Percentiles rank a stretch among this genome's conserved stretches.
These are phyloP conservation scores for Penaeus japonicus DNA, from an alignment of 1,140 invertebrate species.

Conservation along the genomic window DNA sequence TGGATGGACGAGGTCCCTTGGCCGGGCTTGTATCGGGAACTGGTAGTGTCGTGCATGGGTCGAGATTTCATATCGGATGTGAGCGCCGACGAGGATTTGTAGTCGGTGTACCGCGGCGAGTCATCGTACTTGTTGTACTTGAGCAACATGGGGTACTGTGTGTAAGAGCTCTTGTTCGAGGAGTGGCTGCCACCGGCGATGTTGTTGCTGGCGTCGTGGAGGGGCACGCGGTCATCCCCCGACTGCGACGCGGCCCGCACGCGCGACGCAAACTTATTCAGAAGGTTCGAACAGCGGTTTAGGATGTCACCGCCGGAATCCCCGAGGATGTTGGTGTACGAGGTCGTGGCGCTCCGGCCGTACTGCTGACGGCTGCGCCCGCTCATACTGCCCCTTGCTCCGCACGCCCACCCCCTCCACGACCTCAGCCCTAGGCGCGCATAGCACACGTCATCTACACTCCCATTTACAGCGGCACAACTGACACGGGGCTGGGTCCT, in stretches of 20 bases:
- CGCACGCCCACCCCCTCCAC: conserved; percentile 17
- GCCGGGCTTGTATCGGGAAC: background rate
- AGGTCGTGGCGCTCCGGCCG: conserved; percentile 59
- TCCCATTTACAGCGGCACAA: conserved; percentile 28
- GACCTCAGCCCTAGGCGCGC: background rate
- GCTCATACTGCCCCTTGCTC: conserved; percentile 49
- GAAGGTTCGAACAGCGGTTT: conserved; percentile 56
- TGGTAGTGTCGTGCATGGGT: background rate
- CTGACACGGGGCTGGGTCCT: conserved; percentile 30
- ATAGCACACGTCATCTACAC: conserved; percentile 40
- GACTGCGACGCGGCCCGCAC: conserved; percentile 54
- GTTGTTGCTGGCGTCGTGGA: conserved; percentile 23
- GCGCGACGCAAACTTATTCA: conserved; percentile 57
- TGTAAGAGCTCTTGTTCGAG: background rate
- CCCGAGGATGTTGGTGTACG: conserved; percentile 53
- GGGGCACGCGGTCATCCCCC: conserved; percentile 52
- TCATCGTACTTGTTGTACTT: conserved; percentile 58
- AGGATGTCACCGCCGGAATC: conserved; percentile 58
- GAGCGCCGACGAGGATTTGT: conserved; percentile 8
- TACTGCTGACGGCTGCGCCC: conserved; percentile 57
- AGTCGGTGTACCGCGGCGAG: conserved; percentile 37
- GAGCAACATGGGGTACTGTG: conserved; percentile 56
- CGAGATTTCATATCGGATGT: conserved; percentile 14
- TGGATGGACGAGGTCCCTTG: background rate
- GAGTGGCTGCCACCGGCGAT: background rate